phyloP scores from a whole-genome alignment of 2,797 vertebrate genomes.

The Crossoptilon crossoptilon region DNA sequence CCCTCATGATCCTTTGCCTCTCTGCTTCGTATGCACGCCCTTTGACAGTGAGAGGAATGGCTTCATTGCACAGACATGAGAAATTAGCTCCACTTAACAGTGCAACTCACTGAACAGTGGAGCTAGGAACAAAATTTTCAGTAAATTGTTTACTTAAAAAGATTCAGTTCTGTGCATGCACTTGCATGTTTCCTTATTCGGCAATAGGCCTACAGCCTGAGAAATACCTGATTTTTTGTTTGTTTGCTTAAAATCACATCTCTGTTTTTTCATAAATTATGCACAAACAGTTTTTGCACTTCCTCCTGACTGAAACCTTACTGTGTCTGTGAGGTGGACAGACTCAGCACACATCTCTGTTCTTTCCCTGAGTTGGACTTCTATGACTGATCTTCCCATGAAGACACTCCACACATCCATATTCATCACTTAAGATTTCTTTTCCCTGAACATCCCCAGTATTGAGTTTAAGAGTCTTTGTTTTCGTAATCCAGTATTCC shows the following conservation, averaged over 20 bases:
- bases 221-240: background rate
- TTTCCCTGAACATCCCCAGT: background rate
- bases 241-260: background rate
- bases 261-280: background rate
- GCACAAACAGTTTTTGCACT: background rate
- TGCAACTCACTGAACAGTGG: background rate
- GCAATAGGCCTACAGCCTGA: background rate
- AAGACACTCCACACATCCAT: background rate
- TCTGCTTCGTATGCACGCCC: rapidly evolving
- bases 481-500: background rate
- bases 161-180: background rate
- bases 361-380: background rate
- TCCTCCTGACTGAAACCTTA: background rate
- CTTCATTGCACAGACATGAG: background rate
- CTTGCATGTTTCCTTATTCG: background rate
- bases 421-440: background rate
- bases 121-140: background rate
- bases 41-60: background rate
- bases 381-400: background rate
- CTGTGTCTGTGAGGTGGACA: background rate
- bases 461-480: background rate
- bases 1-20: background rate
- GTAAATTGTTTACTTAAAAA: background rate
- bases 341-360: rapidly evolving
- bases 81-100: background rate